Evolutionary conservation across 2,797 vertebrate species (phyloP), one percentile per base, ranked within the genome.

Genomic region (Pipistrellus pygmaeus): DNA sequence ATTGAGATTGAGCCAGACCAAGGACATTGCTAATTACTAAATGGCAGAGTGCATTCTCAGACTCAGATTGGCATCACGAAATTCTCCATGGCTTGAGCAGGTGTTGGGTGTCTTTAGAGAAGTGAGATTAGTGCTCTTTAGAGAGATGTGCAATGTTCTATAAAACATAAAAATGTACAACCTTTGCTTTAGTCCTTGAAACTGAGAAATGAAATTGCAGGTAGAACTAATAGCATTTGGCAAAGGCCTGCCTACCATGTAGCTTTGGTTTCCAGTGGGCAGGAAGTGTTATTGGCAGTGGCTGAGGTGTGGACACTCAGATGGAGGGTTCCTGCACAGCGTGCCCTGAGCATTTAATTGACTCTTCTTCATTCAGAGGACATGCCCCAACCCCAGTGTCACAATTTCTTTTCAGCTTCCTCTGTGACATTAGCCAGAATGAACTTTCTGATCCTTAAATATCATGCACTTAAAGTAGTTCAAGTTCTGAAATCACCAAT

Each of bases 131-230:
- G 10, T 71, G 32, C 30, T 75, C 81, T 75, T 92, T 88, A 44
- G 64, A 88, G 51, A 88, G 57, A 77, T 41, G 5, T 27, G 48
- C 18, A 5, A n/a, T 51, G 62, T 62, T 93, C 77, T 71, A 18
- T 82, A 46, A 60, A 88, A 93, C 80, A 12, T 46, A 71, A 84
- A 91, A 71, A 30, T 92, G 82, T 77, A 68, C 72, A 88, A 93
- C 55, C 76, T 95, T 57, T 73, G 46, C 44, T 77, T 94, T 90
- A 95, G 95, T 83, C 96, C 95, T 97, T 96, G 95, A 97, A 95
- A 93, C 81, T 69, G 46, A 93, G 87, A 90, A 94, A 91, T 95
- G 80, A 97, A 93, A 95, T 73, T 95, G 73, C 76, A 95, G 84
- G 89, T 96, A 89, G 89, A 97, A 95, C 89, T 81, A 95, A 96